Conservation (phyloP, 2,888 invertebrate genomes). For the Ormyrus labotus region DNA sequence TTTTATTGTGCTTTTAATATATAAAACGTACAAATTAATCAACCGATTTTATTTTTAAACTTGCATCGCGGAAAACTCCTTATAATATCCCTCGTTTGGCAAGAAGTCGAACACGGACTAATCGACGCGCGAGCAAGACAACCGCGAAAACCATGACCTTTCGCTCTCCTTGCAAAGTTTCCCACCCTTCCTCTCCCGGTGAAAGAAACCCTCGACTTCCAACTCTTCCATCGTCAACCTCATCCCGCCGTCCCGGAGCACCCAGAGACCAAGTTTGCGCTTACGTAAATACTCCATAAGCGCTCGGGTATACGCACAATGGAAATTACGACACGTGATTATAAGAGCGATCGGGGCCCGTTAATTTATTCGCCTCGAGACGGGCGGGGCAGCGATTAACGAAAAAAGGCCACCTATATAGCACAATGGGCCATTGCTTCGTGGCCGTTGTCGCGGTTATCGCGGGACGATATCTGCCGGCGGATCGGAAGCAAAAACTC, state of each 20-base stretch:
- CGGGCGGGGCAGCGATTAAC: conserved; percentile 61
- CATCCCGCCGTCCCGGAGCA: not conserved
- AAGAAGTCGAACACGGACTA: no score
- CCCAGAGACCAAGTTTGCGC: not conserved
- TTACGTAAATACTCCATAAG: conserved; percentile 41
- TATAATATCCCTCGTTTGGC: no score
- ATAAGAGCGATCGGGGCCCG: conserved; percentile 59
- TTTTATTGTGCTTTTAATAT: no score
- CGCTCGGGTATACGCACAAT: conserved; percentile 61
- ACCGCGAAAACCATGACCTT: conserved; percentile 3
- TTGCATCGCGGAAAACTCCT: no score
- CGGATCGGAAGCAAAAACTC: conserved; percentile 55
- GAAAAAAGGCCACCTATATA: conserved; percentile 55
- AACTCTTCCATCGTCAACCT: conserved; percentile 2
- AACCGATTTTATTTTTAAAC: no score
- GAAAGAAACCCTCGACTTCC: conserved; percentile 10
- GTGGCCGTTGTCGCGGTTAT: conserved; percentile 59
- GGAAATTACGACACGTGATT: conserved; percentile 67
- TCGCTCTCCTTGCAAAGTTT: conserved; percentile 14
- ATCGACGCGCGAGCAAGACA: no score
- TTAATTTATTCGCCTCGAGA: conserved; percentile 66
- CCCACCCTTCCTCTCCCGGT: conserved; percentile 51
- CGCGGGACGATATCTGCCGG: conserved; percentile 34
- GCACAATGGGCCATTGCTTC: conserved; percentile 66
- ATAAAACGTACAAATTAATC: no score